A percentile compares a stretch with the other conserved stretches of the same genome.
phyloP scores from a whole-genome alignment of 2,888 invertebrate species.

The Tetanocera ferruginea region DNA sequence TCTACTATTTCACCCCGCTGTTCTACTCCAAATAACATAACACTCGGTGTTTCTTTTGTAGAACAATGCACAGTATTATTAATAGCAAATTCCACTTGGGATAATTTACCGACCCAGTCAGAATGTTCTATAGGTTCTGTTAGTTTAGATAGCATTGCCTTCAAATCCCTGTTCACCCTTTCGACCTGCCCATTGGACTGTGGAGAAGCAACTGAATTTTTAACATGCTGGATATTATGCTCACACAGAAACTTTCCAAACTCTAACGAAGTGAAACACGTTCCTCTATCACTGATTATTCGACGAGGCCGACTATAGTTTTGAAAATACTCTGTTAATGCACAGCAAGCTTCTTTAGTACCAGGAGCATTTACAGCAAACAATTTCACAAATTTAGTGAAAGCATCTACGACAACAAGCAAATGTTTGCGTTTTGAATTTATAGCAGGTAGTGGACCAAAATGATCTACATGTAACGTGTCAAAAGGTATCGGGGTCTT shows the following conservation, averaged over 20 bases:
- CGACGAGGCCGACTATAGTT: constrained; percentile 38
- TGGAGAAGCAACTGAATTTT: constrained; percentile 38
- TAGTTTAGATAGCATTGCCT: too few relatives aligned
- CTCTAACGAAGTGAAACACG: constrained; percentile 40
- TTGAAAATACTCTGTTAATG: constrained; percentile 28
- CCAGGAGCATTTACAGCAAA: constrained; percentile 39
- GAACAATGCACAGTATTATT: constrained; percentile 29
- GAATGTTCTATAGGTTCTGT: too few relatives aligned
- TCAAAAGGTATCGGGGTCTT: constrained; percentile 33
- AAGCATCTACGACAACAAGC: constrained; percentile 10
- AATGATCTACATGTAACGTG: constrained; percentile 36
- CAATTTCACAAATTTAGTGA: constrained; percentile 35
- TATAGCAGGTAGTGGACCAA: constrained; percentile 22
- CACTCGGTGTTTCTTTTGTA: constrained; percentile 36
- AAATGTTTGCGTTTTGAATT: constrained; percentile 21
- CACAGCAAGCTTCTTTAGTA: constrained; percentile 29
- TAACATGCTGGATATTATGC: constrained; percentile 40
- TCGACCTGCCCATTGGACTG: too few relatives aligned
- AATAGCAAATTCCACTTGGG: too few relatives aligned
- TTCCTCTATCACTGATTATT: constrained; percentile 39
- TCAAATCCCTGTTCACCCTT: too few relatives aligned
- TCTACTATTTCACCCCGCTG: constrained; percentile 37
- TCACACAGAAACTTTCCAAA: constrained; percentile 30
- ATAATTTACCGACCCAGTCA: too few relatives aligned
- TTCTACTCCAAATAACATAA: constrained; percentile 40